These are phyloP conservation scores for Crotalus adamanteus DNA, from an alignment of 2,797 vertebrate genomes.

Conservation along the genomic window DNA sequence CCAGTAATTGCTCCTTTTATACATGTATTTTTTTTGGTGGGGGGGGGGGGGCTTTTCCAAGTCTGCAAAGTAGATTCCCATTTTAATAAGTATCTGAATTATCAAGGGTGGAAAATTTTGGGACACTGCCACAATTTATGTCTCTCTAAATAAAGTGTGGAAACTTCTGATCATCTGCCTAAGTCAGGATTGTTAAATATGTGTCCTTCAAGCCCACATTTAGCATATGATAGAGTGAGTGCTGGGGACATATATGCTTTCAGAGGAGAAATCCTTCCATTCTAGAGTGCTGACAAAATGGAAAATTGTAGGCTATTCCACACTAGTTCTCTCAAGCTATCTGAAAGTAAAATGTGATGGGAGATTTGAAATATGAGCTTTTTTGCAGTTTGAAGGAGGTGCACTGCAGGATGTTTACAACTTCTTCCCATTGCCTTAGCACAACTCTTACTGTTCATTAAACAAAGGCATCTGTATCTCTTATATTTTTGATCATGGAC, in stretches of 20 bases:
- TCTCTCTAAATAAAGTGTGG: background rate
- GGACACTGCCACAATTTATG: background rate
- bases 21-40: background rate
- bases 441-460: background rate
- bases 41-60: background rate
- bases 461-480: background rate
- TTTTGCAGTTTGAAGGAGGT: fast-evolving
- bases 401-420: fast-evolving
- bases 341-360: fast-evolving
- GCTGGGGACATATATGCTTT: background rate
- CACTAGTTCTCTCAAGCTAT: background rate
- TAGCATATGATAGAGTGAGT: background rate
- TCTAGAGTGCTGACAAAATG: background rate
- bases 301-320: background rate
- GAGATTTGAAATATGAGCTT: background rate
- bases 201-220: conserved; percentile 9
- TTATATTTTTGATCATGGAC: background rate
- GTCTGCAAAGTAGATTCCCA: background rate
- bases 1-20: background rate
- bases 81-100: background rate
- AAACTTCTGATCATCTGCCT: background rate
- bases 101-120: background rate
- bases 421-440: background rate
- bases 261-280: fast-evolving
- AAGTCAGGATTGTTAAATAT: background rate